Evolutionary conservation across 2,888 invertebrate genomes (phyloP).

Genomic region (Aphidius colemani): DNA sequence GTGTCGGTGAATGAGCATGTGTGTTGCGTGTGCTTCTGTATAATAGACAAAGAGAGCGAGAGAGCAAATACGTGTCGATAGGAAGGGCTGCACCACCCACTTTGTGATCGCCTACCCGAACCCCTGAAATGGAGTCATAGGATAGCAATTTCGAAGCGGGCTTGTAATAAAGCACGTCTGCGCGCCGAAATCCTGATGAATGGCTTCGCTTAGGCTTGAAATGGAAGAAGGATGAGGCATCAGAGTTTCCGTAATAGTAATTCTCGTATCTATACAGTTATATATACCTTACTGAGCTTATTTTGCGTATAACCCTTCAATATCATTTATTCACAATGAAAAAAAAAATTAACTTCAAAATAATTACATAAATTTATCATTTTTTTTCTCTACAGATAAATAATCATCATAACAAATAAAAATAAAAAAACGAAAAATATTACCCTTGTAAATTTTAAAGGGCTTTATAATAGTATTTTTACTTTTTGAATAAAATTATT

Average conservation of each 20-base stretch:
- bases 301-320: no score
- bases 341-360: no score
- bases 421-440: no score
- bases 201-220: slow-evolving; percentile 61
- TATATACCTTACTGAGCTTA: slow-evolving; percentile 12
- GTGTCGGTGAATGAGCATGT: background rate
- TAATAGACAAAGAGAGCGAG: slow-evolving; percentile 23
- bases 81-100: slow-evolving; percentile 29
- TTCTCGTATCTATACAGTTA: slow-evolving; percentile 18
- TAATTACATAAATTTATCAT: no score
- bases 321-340: no score
- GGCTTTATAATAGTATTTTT: no score
- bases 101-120: slow-evolving; percentile 39
- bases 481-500: no score
- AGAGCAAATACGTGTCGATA: slow-evolving; percentile 40
- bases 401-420: no score
- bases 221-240: slow-evolving; percentile 58
- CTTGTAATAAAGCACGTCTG: slow-evolving; percentile 61
- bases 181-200: slow-evolving; percentile 60
- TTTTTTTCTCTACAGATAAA: no score
- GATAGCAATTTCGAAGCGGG: slow-evolving; percentile 60
- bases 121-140: slow-evolving; percentile 60
- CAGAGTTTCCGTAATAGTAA: slow-evolving; percentile 25
- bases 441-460: no score
- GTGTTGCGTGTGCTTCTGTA: slow-evolving; percentile 34